Evolutionary conservation across 2,888 invertebrate species (phyloP).

Genomic region (Andrena chrysosceles): DNA sequence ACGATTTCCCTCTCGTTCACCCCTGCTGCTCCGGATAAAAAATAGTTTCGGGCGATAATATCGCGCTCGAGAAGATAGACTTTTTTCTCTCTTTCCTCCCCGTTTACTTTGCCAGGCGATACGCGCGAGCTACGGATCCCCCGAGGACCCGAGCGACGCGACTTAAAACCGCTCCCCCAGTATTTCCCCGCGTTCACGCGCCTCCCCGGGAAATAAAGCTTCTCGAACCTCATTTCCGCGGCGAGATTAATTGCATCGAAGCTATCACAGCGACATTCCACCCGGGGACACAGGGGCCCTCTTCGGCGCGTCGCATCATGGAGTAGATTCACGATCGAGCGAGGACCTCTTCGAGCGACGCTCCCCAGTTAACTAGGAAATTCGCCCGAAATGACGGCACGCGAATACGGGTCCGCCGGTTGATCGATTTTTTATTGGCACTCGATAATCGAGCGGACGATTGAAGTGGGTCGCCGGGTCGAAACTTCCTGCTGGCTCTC

Average conservation of each 20-base stretch:
- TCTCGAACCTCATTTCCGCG: slow-evolving; percentile 4
- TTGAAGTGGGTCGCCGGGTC: slow-evolving; percentile 60
- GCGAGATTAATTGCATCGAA: slow-evolving; percentile 13
- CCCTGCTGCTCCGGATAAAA: slow-evolving; percentile 68
- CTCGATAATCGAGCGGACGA: slow-evolving; percentile 62
- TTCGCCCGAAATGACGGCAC: slow-evolving; percentile 36
- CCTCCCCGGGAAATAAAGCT: neutral
- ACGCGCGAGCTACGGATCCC: slow-evolving; percentile 31
- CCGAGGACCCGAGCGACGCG: slow-evolving; percentile 12
- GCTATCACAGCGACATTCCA: neutral
- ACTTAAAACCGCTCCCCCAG: slow-evolving; percentile 12
- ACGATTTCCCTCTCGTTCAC: slow-evolving; percentile 72
- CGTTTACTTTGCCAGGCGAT: slow-evolving; percentile 9
- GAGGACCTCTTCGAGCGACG: neutral
- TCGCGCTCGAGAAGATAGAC: slow-evolving; percentile 65
- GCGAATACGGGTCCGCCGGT: slow-evolving; percentile 40
- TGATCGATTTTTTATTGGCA: slow-evolving; percentile 67
- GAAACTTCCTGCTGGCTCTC: slow-evolving; percentile 58
- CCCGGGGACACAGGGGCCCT: neutral
- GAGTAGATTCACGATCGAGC: neutral
- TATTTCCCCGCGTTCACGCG: slow-evolving; percentile 8
- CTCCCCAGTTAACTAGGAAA: slow-evolving; percentile 56
- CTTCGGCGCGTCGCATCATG: neutral
- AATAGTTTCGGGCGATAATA: slow-evolving; percentile 75
- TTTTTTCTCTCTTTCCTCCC: slow-evolving; percentile 6